Evolutionary conservation across 2,888 invertebrate species (phyloP).

Genomic region (Epsilonema sp.): DNA sequence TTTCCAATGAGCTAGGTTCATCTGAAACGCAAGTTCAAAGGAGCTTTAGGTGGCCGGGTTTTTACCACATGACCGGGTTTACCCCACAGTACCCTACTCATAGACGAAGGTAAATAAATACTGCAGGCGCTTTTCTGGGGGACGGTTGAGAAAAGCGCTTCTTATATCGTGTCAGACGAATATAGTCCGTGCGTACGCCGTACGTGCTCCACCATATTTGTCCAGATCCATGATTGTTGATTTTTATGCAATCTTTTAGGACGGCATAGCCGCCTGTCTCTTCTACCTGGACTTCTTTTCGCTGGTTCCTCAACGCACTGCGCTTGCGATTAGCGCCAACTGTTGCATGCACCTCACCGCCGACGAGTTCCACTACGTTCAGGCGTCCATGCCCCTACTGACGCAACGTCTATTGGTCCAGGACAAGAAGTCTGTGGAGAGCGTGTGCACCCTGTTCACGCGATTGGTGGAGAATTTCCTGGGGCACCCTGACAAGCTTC

Average conservation of each 20-base stretch:
- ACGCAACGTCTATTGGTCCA: conserved; percentile 4
- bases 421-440: conserved; percentile 93
- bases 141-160: too few species aligned
- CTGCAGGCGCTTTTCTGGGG: too few species aligned
- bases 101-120: too few species aligned
- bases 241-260: conserved; percentile 44
- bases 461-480: conserved; percentile 89
- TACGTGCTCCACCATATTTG: too few species aligned
- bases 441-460: conserved; percentile 85
- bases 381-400: neutral
- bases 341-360: conserved; percentile 47
- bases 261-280: conserved; percentile 83
- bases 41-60: too few species aligned
- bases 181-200: too few species aligned
- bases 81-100: too few species aligned
- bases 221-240: too few species aligned
- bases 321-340: conserved; percentile 85
- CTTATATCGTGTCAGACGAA: too few species aligned
- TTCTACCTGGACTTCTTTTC: conserved; percentile 96
- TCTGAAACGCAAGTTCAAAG: too few species aligned
- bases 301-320: conserved; percentile 86
- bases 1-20: too few species aligned
- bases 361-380: conserved; percentile 52
- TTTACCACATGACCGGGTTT: too few species aligned
- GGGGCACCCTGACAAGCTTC: conserved; percentile 63